Evolutionary conservation across 1,140 invertebrate genomes (phyloP).

Genomic region (Tribolium castaneum): DNA sequence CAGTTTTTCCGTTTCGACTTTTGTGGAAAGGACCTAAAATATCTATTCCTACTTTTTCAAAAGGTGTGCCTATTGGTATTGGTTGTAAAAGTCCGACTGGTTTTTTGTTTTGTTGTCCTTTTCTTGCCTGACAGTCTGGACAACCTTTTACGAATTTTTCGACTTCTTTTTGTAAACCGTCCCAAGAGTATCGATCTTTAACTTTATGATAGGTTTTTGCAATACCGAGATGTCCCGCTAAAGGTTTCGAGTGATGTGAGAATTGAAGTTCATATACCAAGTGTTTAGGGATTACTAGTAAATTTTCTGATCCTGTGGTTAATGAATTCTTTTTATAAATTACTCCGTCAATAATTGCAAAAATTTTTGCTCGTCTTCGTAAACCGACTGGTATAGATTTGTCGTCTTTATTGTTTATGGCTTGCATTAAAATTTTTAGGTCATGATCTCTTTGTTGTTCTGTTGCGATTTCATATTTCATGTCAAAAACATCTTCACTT

Average conservation of each 20-base stretch:
- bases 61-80: slow-evolving; percentile 43
- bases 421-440: too few relatives aligned
- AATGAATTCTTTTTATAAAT: slow-evolving; percentile 26
- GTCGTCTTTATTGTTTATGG: background rate
- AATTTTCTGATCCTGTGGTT: slow-evolving; percentile 13
- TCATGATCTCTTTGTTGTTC: background rate
- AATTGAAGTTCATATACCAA: slow-evolving; percentile 39
- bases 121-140: slow-evolving; percentile 49
- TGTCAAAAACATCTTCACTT: background rate
- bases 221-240: slow-evolving; percentile 45
- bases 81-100: slow-evolving; percentile 49
- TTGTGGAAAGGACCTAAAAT: background rate
- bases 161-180: background rate
- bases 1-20: slow-evolving; percentile 46
- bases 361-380: too few relatives aligned
- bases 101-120: slow-evolving; percentile 41
- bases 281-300: slow-evolving; percentile 42
- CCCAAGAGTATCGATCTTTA: slow-evolving; percentile 50
- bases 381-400: background rate
- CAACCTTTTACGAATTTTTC: slow-evolving; percentile 53
- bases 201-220: slow-evolving; percentile 50
- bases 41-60: slow-evolving; percentile 38
- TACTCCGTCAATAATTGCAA: background rate
- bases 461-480: background rate
- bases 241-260: slow-evolving; percentile 36